Conservation (phyloP, 2,888 invertebrate genomes). For the Diaphora mendica region DNA sequence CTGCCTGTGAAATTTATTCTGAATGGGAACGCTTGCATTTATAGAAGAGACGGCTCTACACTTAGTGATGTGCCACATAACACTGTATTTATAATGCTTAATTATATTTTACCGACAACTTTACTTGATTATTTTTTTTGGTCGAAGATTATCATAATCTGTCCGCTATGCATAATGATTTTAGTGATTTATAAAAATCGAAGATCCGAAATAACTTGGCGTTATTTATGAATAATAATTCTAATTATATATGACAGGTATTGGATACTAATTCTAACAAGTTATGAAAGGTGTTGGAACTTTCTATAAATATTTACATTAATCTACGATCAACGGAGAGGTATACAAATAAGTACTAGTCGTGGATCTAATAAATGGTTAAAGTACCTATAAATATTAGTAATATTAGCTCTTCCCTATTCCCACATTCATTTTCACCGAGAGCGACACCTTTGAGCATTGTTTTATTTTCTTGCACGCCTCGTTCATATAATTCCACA, state of each 20-base stretch:
- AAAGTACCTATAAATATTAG: background rate
- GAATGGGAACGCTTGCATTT: conserved; percentile 64
- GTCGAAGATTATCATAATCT: conserved; percentile 44
- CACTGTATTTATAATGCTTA: conserved; percentile 29
- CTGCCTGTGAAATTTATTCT: conserved; percentile 52
- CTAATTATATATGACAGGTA: conserved; percentile 1
- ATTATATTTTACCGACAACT: conserved; percentile 23
- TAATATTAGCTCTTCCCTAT: conserved; percentile 32
- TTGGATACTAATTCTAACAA: background rate
- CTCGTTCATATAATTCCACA: conserved; percentile 77
- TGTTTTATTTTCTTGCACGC: conserved; percentile 81
- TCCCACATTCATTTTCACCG: conserved; percentile 69
- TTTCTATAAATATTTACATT: conserved; percentile 24
- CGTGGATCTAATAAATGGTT: background rate
- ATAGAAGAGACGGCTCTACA: conserved; percentile 24
- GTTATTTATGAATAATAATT: conserved; percentile 18
- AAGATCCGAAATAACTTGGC: conserved; percentile 28
- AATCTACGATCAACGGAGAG: conserved; percentile 10
- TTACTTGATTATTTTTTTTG: conserved; percentile 24
- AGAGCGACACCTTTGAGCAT: conserved; percentile 78
- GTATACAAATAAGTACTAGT: background rate
- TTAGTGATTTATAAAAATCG: conserved; percentile 34
- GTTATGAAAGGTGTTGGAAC: conserved; percentile 15
- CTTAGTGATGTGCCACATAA: conserved; percentile 34
- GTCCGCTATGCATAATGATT: conserved; percentile 36